Percentiles rank a stretch among this genome's conserved stretches.
These are phyloP conservation scores for Penaeus chinensis DNA, from an alignment of 1,140 invertebrate genomes.

Conservation along the genomic window DNA sequence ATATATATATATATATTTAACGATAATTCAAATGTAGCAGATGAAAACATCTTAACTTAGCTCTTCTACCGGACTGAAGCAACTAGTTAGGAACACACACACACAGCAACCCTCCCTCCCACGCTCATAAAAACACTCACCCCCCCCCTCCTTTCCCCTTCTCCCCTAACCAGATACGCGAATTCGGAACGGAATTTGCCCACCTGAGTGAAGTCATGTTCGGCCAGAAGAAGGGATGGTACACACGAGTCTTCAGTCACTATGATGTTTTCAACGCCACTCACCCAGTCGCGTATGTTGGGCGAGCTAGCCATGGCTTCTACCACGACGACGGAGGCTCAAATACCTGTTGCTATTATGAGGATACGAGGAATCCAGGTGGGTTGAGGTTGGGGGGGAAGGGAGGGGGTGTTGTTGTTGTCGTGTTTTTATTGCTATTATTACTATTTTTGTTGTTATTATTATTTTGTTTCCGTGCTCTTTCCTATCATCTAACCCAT, in stretches of 20 bases:
- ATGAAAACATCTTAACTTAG: no score
- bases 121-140: no score
- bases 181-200: neutral
- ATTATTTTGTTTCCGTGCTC: no score
- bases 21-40: no score
- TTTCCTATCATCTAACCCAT: no score
- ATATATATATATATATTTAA: no score
- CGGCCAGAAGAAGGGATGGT: constrained; percentile 6
- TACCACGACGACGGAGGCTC: neutral
- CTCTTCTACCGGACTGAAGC: no score
- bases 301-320: neutral
- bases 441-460: no score
- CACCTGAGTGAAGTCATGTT: neutral
- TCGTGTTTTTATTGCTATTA: neutral
- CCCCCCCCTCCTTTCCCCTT: no score
- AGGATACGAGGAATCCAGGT: constrained; percentile 3
- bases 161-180: neutral
- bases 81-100: no score
- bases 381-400: neutral
- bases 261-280: neutral
- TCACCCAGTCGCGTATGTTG: neutral
- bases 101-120: no score
- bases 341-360: neutral
- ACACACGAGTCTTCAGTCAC: neutral
- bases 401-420: neutral